Percentiles rank a stretch among this genome's conserved stretches.
Conservation (phyloP, 2,888 invertebrate species). For the Gisinianus flammeolus region DNA sequence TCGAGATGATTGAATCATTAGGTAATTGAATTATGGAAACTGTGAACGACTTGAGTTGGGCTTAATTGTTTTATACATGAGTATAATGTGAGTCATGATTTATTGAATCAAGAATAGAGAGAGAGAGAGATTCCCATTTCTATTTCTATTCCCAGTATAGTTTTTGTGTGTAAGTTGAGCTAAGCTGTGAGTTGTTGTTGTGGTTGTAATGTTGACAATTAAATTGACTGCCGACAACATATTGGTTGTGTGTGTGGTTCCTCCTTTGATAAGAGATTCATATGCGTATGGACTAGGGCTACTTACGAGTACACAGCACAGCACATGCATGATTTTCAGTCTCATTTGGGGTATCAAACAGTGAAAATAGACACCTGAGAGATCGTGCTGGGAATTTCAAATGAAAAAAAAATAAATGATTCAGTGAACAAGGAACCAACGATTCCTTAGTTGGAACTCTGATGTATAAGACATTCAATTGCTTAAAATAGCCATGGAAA, state of each 20-base stretch:
- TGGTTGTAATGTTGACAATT: neutral
- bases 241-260: neutral
- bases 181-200: neutral
- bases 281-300: neutral
- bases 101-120: neutral
- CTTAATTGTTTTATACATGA: neutral
- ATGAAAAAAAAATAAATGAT: constrained; percentile 6
- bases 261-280: neutral
- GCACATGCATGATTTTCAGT: neutral
- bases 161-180: neutral
- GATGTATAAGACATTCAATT: neutral
- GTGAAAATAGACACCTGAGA: constrained; percentile 29
- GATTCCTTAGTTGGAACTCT: neutral
- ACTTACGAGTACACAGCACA: no score
- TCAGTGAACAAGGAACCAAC: neutral
- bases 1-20: neutral
- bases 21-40: no score
- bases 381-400: constrained; percentile 29
- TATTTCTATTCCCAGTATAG: neutral
- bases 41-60: no score
- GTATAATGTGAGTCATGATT: neutral
- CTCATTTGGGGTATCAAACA: constrained; percentile 35
- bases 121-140: neutral
- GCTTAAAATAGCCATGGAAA: neutral
- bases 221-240: neutral